Evolutionary conservation across 2,888 invertebrate genomes (phyloP).

Genomic region (Melinopterus prodromus): DNA sequence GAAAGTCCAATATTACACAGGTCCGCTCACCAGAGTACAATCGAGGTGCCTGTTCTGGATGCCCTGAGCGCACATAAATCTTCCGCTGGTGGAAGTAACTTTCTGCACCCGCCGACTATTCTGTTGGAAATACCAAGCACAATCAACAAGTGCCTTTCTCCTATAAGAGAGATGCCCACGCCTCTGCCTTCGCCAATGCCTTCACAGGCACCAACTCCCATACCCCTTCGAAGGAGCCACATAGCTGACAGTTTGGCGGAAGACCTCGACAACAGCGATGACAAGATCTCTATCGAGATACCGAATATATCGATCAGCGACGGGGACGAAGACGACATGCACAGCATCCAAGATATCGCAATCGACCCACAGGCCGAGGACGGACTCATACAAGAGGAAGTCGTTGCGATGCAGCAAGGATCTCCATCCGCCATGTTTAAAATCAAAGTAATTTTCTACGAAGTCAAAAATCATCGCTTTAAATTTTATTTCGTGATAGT

Average conservation of each 20-base stretch:
- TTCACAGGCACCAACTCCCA: conserved; percentile 74
- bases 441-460: conserved; percentile 38
- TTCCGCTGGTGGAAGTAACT: conserved; percentile 65
- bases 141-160: conserved; percentile 81
- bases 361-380: conserved; percentile 60
- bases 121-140: conserved; percentile 78
- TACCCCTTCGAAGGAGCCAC: conserved; percentile 62
- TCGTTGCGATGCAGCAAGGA: conserved; percentile 55
- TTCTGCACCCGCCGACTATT: conserved; percentile 77
- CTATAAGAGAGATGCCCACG: conserved; percentile 80
- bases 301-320: conserved; percentile 56
- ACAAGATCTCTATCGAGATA: conserved; percentile 61
- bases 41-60: conserved; percentile 72
- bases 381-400: conserved; percentile 59
- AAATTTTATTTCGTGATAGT: not conserved
- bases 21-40: conserved; percentile 56
- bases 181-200: conserved; percentile 78
- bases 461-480: conserved; percentile 6
- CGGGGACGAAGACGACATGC: conserved; percentile 56
- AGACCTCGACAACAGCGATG: conserved; percentile 62
- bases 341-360: conserved; percentile 55
- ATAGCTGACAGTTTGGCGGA: conserved; percentile 43
- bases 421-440: conserved; percentile 40
- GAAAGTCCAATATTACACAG: conserved; percentile 69
- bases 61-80: conserved; percentile 73